Conservation (phyloP, 2,113 vertebrate genomes). For the Ptilorrhoa leucosticta region DNA sequence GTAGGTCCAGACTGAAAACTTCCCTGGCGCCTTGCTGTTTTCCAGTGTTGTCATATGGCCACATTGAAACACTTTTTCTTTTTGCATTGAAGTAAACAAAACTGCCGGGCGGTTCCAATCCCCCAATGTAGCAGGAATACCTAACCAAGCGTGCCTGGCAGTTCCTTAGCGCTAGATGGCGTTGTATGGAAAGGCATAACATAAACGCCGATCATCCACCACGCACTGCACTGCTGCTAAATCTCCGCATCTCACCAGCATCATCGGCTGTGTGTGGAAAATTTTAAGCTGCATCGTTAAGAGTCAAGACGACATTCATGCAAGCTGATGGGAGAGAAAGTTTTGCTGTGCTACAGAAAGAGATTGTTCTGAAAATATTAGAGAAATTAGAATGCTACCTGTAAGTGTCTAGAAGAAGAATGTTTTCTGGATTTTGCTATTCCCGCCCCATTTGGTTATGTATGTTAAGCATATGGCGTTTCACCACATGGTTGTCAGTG, state of each 20-base stretch:
- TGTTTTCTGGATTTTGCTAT: background rate
- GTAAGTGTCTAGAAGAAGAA: background rate
- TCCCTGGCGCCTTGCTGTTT: background rate
- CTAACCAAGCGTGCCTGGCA: background rate
- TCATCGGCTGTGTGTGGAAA: background rate
- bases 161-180: constrained; percentile 62
- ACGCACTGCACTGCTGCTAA: background rate
- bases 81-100: background rate
- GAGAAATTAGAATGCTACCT: background rate
- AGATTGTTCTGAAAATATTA: background rate
- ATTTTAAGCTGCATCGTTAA: background rate
- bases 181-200: background rate
- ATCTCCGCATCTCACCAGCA: background rate
- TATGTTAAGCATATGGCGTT: background rate
- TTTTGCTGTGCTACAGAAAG: background rate
- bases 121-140: background rate
- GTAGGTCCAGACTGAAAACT: background rate
- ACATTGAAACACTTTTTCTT: background rate
- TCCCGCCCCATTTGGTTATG: background rate
- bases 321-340: background rate
- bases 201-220: fast-evolving
- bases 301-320: constrained; percentile 16
- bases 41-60: background rate
- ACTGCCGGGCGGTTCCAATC: background rate
- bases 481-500: background rate